A percentile compares a stretch with the other conserved stretches of the same genome.
Evolutionary conservation across 2,113 vertebrate species (phyloP).

Genomic region (Nymphicus hollandicus): DNA sequence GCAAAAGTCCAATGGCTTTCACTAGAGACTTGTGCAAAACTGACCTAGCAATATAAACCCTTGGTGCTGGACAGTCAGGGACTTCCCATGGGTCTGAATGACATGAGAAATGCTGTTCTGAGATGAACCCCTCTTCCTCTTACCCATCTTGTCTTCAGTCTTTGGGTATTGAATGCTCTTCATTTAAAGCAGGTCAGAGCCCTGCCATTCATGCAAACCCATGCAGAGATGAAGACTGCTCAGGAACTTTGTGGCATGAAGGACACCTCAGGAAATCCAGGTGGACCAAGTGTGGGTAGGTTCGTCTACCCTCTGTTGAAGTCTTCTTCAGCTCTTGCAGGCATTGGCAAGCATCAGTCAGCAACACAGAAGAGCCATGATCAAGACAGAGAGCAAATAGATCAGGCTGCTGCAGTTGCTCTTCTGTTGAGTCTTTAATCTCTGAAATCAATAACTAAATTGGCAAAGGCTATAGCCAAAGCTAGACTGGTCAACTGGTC

Average conservation of each 20-base stretch:
- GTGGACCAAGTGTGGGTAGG: not conserved
- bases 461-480: not conserved
- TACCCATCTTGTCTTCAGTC: not conserved
- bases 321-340: not conserved
- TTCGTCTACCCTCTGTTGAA: not conserved
- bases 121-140: slow-evolving; percentile 15
- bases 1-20: slow-evolving; percentile 12
- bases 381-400: not conserved
- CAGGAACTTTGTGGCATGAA: not conserved
- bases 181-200: not conserved
- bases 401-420: not conserved
- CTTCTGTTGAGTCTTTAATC: not conserved
- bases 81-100: not conserved
- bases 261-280: not conserved
- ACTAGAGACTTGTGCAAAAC: slow-evolving; percentile 4
- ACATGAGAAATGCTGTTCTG: slow-evolving; percentile 7
- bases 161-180: not conserved
- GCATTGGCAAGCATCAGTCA: not conserved
- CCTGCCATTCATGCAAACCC: not conserved
- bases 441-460: not conserved
- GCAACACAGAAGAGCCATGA: not conserved
- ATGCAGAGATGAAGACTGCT: not conserved
- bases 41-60: not conserved
- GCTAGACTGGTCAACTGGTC: not conserved
- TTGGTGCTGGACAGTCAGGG: not conserved